Evolutionary conservation across 2,888 invertebrate species (phyloP).

Genomic region (Myopa testacea): DNA sequence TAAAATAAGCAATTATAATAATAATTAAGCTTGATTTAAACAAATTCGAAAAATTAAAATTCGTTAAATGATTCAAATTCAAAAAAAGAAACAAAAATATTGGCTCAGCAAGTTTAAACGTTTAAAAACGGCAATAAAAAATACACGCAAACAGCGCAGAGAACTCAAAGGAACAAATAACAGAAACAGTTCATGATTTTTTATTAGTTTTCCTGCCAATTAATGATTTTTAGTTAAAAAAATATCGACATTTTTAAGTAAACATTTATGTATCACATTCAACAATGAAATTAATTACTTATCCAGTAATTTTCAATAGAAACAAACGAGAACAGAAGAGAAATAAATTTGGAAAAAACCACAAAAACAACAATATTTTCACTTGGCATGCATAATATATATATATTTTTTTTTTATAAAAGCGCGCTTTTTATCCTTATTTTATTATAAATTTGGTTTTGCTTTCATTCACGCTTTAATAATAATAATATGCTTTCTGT

Average conservation of each 20-base stretch:
- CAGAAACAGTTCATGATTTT: constrained; percentile 22
- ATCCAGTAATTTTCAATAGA: constrained; percentile 6
- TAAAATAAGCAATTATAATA: constrained; percentile 29
- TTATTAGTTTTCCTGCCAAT: not conserved
- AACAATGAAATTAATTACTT: no score
- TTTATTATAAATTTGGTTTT: constrained; percentile 32
- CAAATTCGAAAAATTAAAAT: not conserved
- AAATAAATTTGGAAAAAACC: constrained; percentile 33
- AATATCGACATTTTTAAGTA: not conserved
- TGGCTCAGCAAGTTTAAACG: not conserved
- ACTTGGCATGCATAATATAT: constrained; percentile 47
- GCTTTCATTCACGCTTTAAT: constrained; percentile 21
- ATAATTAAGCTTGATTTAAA: constrained; percentile 36
- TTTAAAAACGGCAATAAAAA: constrained; percentile 30
- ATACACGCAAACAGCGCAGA: constrained; percentile 58
- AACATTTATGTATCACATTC: no score
- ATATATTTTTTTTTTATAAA: constrained; percentile 32
- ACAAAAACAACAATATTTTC: constrained; percentile 46
- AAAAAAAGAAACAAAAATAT: not conserved
- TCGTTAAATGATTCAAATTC: not conserved
- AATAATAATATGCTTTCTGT: constrained; percentile 34
- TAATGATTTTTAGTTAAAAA: no score
- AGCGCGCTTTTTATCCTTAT: constrained; percentile 29
- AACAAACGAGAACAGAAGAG: not conserved
- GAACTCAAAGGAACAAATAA: constrained; percentile 16